Base-by-base conservation (phyloP, 2,888 invertebrate genomes). In the Ormyrus rosae region DNA sequence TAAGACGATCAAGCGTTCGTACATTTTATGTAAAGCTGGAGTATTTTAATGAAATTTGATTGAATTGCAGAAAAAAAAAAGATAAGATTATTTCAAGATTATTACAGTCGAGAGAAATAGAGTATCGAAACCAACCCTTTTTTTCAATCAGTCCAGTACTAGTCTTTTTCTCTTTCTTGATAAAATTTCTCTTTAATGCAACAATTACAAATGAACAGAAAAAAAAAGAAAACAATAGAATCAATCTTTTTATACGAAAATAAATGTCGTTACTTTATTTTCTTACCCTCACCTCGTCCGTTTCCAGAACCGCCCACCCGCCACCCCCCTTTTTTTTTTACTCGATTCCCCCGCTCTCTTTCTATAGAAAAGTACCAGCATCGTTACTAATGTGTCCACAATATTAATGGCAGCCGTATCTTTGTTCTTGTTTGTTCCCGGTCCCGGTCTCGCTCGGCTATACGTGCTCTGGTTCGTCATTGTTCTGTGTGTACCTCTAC, bases 361-460 rank as follows among this genome's bases (percentile, higher is more conserved):
- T 88, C 87, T 88, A 89, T 89, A 87, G 86, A 89, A 80, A 87
- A 87, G 85, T 86, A 89, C 86, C 88, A 90, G 88, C 88, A 89
- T 88, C 89, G 89, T 88, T 86, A 90, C 89, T 90, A 90, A 90
- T 90, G 89, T 90, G 88, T 90, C 90, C 90, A 89, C 89, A 90
- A 88, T 90, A 90, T 90, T 90, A 90, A 90, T 90, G 89, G 89
- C 90, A 90, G 90, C 87, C 90, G 90, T 90, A 90, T 90, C 90
- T 90, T 90, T 90, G 90, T 90, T 90, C 90, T 90, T 90, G 90
- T 90, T 90, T 90, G 90, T 90, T 90, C 90, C 90, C 90, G 90
- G 90, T 90, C 90, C 90, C 90, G 90, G 84, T 85, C 90, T 90
- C 90, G 90, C 90, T 90, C 90, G 90, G 90, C 90, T 90, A 90